Base-by-base conservation (phyloP, 2,113 vertebrate species). In the Theropithecus gelada region DNA sequence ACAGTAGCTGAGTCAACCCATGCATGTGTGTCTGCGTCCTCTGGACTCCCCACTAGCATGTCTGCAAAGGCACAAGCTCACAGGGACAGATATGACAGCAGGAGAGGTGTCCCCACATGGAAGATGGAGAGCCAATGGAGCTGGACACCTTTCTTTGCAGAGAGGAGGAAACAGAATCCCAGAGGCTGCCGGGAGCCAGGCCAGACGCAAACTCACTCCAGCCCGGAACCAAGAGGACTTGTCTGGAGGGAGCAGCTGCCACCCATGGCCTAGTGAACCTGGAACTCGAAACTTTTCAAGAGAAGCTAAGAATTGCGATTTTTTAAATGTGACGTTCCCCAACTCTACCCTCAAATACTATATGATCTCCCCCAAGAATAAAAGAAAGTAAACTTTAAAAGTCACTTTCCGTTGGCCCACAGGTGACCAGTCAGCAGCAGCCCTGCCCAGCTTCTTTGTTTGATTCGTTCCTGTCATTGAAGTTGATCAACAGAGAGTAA, bases 21-120 rank as follows among this genome's bases (percentile, higher is more conserved):
- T 1, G 27, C 7, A 14, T 45, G 23, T 52, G 32, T 1, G 52
- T 22, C 40, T 12, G 0, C 6, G 0, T 81, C 57, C 64, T n/a
- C 30, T 10, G 68, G 32, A 35, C 30, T 13, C 17, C 45, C 73
- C 9, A 4, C 16, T 14, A n/a, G 57, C 59, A 1, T 25, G 38
- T 43, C 76, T 40, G 40, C 18, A 12, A n/a, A 82, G 88, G 38
- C 70, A 8, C 50, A 35, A 5, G 8, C 40, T 68, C 3, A 3
- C 38, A 50, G 18, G 66, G 20, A 12, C 1, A 1, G 45, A 75
- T 35, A 6, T 11, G 48, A 40, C 18, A 8, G 13, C 14, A 9
- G 70, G 82, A 4, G 17, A n/a, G 25, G 38, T 4, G 11, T 25
- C 55, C 48, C 32, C 59, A 48, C 4, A 2, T 14, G 43, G 55